Evolutionary conservation across 2,113 vertebrate genomes (phyloP).

Genomic region (Thunnus maccoyii): DNA sequence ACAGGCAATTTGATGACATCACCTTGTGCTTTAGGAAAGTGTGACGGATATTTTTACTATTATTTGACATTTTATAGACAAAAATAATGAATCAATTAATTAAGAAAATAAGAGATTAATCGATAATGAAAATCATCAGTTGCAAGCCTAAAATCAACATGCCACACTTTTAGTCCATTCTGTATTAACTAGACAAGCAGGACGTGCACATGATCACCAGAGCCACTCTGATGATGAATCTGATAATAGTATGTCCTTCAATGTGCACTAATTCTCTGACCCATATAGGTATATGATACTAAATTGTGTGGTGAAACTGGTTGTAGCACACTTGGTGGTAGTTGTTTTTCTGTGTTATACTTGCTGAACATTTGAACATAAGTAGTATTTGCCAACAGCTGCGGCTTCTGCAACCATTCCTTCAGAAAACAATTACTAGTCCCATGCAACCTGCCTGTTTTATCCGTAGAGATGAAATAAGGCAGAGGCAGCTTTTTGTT

Average conservation of each 20-base stretch:
- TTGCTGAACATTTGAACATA: neutral
- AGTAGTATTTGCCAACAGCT: neutral
- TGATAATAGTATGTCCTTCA: neutral
- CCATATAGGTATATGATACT: too few relatives aligned
- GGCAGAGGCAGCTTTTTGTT: slow-evolving; percentile 26
- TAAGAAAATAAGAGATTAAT: too few relatives aligned
- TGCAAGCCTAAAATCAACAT: too few relatives aligned
- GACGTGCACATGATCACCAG: neutral
- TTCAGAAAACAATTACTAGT: neutral
- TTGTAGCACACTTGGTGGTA: neutral
- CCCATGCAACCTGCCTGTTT: neutral
- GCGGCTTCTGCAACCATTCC: neutral
- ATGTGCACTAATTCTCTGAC: neutral
- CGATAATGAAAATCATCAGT: too few relatives aligned
- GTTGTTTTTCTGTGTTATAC: neutral
- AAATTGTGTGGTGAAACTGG: neutral
- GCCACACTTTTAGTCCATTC: neutral
- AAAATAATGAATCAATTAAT: too few relatives aligned
- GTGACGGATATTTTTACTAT: too few relatives aligned
- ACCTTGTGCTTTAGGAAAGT: too few relatives aligned
- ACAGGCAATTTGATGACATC: too few relatives aligned
- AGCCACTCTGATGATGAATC: neutral
- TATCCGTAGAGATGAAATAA: slow-evolving; percentile 3
- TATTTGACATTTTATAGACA: too few relatives aligned
- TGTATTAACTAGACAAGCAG: neutral